Percentiles rank a stretch among this genome's conserved stretches.
Evolutionary conservation across 2,113 vertebrate species (phyloP).

Genomic region (Crotalus viridis): DNA sequence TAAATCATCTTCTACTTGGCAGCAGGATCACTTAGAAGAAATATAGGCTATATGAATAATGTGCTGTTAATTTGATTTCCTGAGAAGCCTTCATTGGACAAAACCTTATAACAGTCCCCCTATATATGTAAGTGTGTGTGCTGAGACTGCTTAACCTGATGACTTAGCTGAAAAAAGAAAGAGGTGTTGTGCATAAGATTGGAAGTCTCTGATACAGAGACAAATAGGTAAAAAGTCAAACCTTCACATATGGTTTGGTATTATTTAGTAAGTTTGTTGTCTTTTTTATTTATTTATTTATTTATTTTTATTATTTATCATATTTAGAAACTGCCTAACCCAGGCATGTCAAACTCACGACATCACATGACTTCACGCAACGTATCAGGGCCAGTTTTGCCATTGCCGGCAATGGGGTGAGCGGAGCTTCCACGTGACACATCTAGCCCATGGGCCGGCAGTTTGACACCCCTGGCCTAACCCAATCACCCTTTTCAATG

Average conservation of each 20-base stretch:
- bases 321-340: not conserved
- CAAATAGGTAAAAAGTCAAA: not conserved
- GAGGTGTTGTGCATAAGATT: not conserved
- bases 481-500: not conserved
- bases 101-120: not conserved
- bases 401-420: too few relatives aligned
- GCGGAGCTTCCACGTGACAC: too few relatives aligned
- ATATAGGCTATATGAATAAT: not conserved
- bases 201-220: not conserved
- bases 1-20: constrained; percentile 16
- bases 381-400: too few relatives aligned
- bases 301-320: not conserved
- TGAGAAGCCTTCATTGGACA: not conserved
- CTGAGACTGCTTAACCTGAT: not conserved
- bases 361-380: too few relatives aligned
- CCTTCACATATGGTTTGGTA: not conserved
- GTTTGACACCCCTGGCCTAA: not conserved
- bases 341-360: too few relatives aligned
- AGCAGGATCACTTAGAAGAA: not conserved
- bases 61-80: constrained; percentile 10
- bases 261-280: not conserved
- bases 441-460: too few relatives aligned
- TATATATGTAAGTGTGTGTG: not conserved
- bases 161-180: not conserved
- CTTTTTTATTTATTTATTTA: not conserved